Base-by-base conservation (phyloP, 2,888 invertebrate genomes). In the Drosophila paranaensis region DNA sequence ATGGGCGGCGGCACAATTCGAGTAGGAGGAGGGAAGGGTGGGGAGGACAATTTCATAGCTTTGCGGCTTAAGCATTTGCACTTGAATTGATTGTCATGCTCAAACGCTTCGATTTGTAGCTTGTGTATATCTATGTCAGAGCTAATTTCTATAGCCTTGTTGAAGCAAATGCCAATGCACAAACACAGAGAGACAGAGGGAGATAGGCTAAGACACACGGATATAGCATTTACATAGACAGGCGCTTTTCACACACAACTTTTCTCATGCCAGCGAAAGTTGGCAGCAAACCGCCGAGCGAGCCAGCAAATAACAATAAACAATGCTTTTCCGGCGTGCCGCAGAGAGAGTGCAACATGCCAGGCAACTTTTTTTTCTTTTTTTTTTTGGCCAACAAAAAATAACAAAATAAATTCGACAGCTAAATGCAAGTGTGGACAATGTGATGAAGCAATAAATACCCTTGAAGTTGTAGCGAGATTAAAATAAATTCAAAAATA, bases 251-350 rank as follows among this genome's bases (percentile, higher is more conserved):
- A 84, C 82, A 77, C 80, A 79, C 81, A 67, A 78, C 81, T 84
- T 88, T 88, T 84, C 84, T 74, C 86, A 80, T 50, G 53, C 53
- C 81, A 88, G 84, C 84, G 84, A 84, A 84, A 84, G 84, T 88
- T 88, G 88, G 71, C 88, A 67, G 57, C 67, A 50, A 55, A 40
- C 62, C 46, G 46, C 61, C 10, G 35, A 76, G 43, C 70, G 48
- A 33, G 57, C 74, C 61, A 71, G 64, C 79, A 70, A 70, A 71
- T 48, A 68, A 61, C 75, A 75, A 79, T 77, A 77, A 88, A 83
- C 88, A 86, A 88, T 88, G 87, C 81, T 84, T 84, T 84, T 84
- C 84, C 84, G 88, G 84, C 80, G 56, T 67, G 72, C 71, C 85
- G 61, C 66, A 63, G 78, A 69, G 73, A 72, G 71, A 71, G 69